These are phyloP conservation scores for Oceanodroma leucorhoa DNA, from an alignment of 2,797 vertebrate genomes.

Conservation along the genomic window DNA sequence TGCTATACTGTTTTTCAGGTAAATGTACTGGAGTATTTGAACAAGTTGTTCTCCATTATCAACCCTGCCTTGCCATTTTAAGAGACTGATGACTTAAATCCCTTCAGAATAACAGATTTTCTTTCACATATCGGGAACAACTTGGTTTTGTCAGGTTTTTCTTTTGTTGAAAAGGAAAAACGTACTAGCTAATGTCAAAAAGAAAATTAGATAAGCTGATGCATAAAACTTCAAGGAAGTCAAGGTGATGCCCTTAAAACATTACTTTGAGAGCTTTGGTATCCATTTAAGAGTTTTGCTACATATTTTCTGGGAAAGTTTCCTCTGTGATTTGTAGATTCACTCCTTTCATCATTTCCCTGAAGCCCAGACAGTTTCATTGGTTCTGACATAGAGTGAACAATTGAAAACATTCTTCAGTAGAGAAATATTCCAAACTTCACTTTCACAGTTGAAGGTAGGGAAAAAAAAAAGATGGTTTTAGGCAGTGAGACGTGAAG, in stretches of 20 bases:
- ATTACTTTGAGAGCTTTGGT: neutral
- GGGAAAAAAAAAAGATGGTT: conserved; percentile 71
- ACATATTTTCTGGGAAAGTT: neutral
- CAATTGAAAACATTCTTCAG: conserved; percentile 75
- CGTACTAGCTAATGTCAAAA: neutral
- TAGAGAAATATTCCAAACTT: conserved; percentile 77
- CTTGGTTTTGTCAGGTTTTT: conserved; percentile 20
- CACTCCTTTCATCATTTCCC: conserved; percentile 45
- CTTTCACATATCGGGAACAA: conserved; percentile 15
- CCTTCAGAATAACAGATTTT: conserved; percentile 12
- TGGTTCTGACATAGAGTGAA: conserved; percentile 62
- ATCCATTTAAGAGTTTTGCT: neutral
- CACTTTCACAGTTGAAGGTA: conserved; percentile 66
- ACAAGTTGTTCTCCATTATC: conserved; percentile 24
- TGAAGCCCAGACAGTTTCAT: conserved; percentile 44
- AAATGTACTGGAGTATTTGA: conserved; percentile 18
- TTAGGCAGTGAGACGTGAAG: conserved; percentile 90
- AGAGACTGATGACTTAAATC: conserved; percentile 14
- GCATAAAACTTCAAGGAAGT: conserved; percentile 28
- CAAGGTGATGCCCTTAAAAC: neutral
- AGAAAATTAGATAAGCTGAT: conserved; percentile 20
- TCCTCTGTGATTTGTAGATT: conserved; percentile 39
- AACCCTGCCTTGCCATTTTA: conserved; percentile 21
- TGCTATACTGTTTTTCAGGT: conserved; percentile 1
- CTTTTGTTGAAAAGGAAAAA: conserved; percentile 5